A percentile compares a stretch with the other conserved stretches of the same genome.
These are phyloP conservation scores for Chaetorhynchus papuensis DNA, from an alignment of 2,113 vertebrate genomes.

Conservation along the genomic window DNA sequence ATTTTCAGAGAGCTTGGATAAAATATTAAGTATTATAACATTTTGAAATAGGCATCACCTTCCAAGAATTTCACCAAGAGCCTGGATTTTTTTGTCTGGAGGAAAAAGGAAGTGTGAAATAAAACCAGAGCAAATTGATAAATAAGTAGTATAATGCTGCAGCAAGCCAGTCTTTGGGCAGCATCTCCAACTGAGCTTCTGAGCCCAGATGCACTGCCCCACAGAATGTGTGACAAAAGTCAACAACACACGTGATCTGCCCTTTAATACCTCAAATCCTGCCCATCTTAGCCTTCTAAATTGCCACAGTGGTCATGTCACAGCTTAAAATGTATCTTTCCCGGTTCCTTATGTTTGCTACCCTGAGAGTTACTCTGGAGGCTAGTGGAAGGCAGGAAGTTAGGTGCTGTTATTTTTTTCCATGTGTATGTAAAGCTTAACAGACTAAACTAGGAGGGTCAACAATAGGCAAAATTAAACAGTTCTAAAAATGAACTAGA, in stretches of 20 bases:
- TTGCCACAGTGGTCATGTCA: background rate
- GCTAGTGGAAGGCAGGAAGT: constrained; percentile 44
- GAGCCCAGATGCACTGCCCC: background rate
- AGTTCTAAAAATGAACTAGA: constrained; percentile 65
- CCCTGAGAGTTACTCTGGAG: background rate
- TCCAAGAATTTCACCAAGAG: background rate
- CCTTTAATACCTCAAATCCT: background rate
- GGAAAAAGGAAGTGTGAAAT: background rate
- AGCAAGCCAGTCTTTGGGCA: background rate
- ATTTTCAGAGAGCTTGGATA: background rate
- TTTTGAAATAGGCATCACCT: background rate
- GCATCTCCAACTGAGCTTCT: background rate
- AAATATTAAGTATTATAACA: background rate
- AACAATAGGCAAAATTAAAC: constrained; percentile 55
- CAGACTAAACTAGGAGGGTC: constrained; percentile 60
- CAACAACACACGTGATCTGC: accelerated
- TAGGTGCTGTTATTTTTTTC: constrained; percentile 54
- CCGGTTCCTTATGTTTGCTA: background rate
- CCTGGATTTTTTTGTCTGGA: background rate
- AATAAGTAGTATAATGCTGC: background rate
- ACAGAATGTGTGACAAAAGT: background rate
- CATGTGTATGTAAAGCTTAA: constrained; percentile 16
- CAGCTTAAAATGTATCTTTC: background rate
- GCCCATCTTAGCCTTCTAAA: background rate
- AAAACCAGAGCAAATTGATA: background rate